Evolutionary conservation across 2,797 vertebrate genomes (phyloP), one percentile per base, ranked within the genome.

Genomic region (Hephaestus fuliginosus): DNA sequence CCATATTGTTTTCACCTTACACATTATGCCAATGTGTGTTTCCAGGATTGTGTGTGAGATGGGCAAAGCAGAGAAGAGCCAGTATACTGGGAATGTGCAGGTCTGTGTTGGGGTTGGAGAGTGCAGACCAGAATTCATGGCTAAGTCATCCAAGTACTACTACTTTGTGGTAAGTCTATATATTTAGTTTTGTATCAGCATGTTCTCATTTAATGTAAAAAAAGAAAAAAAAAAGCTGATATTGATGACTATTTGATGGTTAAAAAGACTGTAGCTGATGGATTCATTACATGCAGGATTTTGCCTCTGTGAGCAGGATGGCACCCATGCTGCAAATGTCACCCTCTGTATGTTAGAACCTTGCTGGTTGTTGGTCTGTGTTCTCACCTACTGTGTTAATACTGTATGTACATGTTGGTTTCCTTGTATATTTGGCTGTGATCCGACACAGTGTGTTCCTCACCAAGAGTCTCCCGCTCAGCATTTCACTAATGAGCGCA

Each of bases 1-100:
- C 25, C 1, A 11, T 28, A 14, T 61, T 3, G 52, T 44, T 60
- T 64, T 53, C 30, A 33, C 30, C 3, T 25, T 22, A 46, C 17
- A 71, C 43, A 30, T 63, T 2, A 56, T 84, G 20, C 8, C 1
- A 28, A 55, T 72, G 0, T 91, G 14, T 90, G 85, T 91, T 91
- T 92, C 7, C 88, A 99, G 98, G 95, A 99, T 99, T 7, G 97
- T 99, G 67, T 99, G 98, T 84, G 97, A 99, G 94, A 99, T 99
- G 97, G 97, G 97, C 0, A 97, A 96, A 71, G 98, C 98, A 18
- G 97, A 98, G 84, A 96, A 94, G 79, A 99, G 97, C 89, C 98
- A 99, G 86, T 98, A 97, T 0, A 97, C 97, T 0, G 97, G 97
- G 72, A 97, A 97, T 0, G 96, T 98, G 85, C 96, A 99, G 87